These are phyloP conservation scores for Poicephalus meyeri DNA, from an alignment of 2,113 vertebrate genomes.

Conservation along the genomic window DNA sequence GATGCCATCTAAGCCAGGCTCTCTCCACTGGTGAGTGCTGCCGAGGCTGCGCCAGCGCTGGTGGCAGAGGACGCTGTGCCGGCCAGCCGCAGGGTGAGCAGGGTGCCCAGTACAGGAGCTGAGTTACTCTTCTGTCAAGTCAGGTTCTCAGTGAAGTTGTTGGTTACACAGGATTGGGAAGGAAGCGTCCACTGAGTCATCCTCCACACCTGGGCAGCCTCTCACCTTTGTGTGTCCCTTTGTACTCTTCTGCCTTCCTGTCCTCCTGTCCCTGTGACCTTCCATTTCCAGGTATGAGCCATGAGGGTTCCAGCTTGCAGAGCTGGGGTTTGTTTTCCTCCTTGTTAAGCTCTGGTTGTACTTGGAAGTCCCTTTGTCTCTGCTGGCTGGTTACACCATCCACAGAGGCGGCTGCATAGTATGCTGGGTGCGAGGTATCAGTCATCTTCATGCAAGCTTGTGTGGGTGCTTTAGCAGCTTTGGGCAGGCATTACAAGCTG, in stretches of 20 bases:
- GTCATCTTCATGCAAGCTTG: background rate
- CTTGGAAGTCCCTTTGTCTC: background rate
- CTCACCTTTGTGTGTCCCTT: background rate
- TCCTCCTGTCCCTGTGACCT: background rate
- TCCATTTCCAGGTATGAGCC: background rate
- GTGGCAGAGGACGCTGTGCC: background rate
- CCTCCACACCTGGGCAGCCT: background rate
- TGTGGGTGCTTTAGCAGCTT: background rate
- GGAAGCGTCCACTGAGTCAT: rapidly evolving
- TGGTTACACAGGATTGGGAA: background rate
- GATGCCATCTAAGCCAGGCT: background rate
- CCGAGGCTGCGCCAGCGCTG: background rate
- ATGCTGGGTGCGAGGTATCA: background rate
- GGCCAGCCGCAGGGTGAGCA: background rate
- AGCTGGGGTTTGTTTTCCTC: background rate
- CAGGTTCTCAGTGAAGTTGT: background rate
- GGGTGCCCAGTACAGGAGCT: rapidly evolving
- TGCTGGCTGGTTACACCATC: background rate
- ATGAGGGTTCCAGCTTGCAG: background rate
- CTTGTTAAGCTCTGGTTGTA: background rate
- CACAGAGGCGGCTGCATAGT: rapidly evolving
- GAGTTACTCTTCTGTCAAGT: background rate
- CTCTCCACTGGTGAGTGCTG: background rate
- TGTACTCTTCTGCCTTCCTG: background rate
- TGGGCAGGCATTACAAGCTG: background rate